phyloP scores from a whole-genome alignment of 2,113 vertebrate species.

The Pristiophorus japonicus region DNA sequence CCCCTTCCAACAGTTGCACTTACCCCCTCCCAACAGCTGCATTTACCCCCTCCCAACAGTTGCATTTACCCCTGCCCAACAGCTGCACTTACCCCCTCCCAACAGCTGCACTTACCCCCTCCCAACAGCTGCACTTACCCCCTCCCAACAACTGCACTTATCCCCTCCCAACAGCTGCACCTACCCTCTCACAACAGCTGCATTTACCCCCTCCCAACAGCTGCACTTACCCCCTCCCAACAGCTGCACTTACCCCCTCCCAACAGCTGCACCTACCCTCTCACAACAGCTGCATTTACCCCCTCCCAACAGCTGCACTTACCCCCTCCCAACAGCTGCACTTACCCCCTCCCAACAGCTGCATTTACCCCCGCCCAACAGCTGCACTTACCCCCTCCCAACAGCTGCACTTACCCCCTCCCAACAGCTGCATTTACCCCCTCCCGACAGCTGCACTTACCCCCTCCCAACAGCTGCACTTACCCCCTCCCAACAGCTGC shows the following conservation, averaged over 20 bases:
- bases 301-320: neutral
- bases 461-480: neutral
- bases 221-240: neutral
- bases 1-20: neutral
- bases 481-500: neutral
- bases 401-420: neutral
- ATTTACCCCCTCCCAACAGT: neutral
- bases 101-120: neutral
- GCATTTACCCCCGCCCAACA: too few species aligned
- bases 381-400: neutral
- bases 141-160: neutral
- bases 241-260: neutral
- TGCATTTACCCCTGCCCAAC: too few species aligned
- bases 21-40: neutral
- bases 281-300: neutral
- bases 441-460: neutral
- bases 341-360: neutral
- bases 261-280: too few species aligned
- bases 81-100: neutral
- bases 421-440: neutral
- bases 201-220: neutral
- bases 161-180: too few species aligned
- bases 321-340: neutral
- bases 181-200: too few species aligned
- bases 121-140: neutral